phyloP scores from a whole-genome alignment of 2,797 vertebrate species.

The Sebastes iracundus region DNA sequence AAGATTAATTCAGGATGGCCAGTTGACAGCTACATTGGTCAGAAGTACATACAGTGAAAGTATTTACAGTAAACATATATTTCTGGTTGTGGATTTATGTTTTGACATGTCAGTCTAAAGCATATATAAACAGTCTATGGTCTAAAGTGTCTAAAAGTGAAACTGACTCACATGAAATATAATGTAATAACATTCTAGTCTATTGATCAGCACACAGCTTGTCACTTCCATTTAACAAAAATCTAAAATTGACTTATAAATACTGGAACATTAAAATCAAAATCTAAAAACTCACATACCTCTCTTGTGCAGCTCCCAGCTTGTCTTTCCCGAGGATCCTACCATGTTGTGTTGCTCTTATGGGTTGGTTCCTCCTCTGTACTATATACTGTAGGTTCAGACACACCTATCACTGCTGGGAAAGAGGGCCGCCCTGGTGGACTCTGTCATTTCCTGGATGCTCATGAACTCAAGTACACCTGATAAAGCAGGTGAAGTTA shows the following conservation, averaged over 20 bases:
- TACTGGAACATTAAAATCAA: not conserved
- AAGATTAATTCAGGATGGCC: not conserved
- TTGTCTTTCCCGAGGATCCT: not conserved
- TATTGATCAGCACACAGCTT: not conserved
- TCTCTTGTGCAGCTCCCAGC: not conserved
- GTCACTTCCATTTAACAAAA: not conserved
- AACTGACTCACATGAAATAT: not conserved
- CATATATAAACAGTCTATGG: too few relatives aligned
- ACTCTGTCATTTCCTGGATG: slow-evolving; percentile 22
- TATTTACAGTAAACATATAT: not conserved
- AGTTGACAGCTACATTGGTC: not conserved
- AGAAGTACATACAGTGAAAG: not conserved
- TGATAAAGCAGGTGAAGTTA: not conserved
- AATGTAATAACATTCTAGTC: not conserved
- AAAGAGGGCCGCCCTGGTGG: not conserved
- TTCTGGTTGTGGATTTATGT: not conserved
- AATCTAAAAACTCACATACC: slow-evolving; percentile 5
- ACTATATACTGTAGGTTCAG: not conserved
- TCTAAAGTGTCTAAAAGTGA: not conserved
- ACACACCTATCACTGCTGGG: slow-evolving; percentile 3
- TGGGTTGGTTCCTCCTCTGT: not conserved
- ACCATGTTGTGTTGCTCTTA: not conserved
- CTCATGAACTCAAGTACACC: not conserved
- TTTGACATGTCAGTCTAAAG: not conserved
- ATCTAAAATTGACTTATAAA: not conserved